Base-by-base conservation (phyloP, 2,113 vertebrate species). In the Paramormyrops kingsleyae region DNA sequence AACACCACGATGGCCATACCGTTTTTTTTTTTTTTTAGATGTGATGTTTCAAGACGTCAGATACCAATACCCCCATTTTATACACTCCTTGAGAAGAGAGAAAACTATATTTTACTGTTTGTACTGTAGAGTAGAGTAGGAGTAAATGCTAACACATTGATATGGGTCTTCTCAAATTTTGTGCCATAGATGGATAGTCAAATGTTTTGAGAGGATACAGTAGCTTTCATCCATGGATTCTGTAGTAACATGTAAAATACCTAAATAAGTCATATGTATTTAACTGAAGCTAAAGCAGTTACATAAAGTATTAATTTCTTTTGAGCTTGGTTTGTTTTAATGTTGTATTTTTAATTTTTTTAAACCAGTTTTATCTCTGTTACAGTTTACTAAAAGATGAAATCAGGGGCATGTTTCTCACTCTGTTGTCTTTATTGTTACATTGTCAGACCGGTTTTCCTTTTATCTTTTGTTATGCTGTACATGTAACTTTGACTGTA, bases 351-450 rank as follows among this genome's bases (percentile, higher is more conserved):
- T 93, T 93, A 91, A 91, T 92, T 94, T 90, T 85, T 66, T 46
- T 2, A 3, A 12, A 35, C 70, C 89, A 87, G n/a, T 35, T 85
- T 59, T 77, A 90, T 74, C 90, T 84, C 89, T 91, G 49, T 88
- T 90, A 88, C 89, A 84, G 39, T 88, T 91, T 31, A 91, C 87
- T 90, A 80, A 91, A 94, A 93, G 94, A 93, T 88, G 59, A 89
- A 90, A 93, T 93, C 90, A 92, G 91, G 91, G 91, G 90, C 66
- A 87, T 85, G 47, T 56, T 70, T 66, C 83, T 89, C 53, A 50
- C 7, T 44, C 53, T 27, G 27, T n/a, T 42, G 35, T 80, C 52
- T 89, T 39, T 86, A n/a, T 19, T 87, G 35, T 88, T 90, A 88
- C 90, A 83, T 86, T 59, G 88, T 88, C 84, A 84, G 91, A 88